A percentile compares a stretch with the other conserved stretches of the same genome.
phyloP scores from a whole-genome alignment of 2,888 invertebrate species.

The Oscheius sp. region DNA sequence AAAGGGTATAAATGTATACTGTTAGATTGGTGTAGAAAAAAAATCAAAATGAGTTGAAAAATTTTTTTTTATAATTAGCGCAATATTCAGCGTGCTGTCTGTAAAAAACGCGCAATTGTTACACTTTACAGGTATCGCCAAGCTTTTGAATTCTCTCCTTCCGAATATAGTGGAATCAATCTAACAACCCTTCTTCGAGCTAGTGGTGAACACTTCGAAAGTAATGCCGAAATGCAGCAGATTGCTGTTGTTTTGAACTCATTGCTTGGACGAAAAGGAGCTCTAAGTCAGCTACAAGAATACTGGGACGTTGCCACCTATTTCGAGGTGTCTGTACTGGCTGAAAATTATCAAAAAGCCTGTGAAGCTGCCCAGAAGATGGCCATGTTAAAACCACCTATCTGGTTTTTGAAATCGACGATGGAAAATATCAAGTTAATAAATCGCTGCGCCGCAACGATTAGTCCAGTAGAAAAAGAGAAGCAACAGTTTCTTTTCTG shows the following conservation, averaged over 20 bases:
- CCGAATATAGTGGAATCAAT: conserved; percentile 98
- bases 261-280: conserved; percentile 96
- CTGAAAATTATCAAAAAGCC: conserved; percentile 94
- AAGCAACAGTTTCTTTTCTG: conserved; percentile 59
- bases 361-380: conserved; percentile 86
- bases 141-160: conserved; percentile 93
- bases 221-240: conserved; percentile 72
- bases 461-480: conserved; percentile 56
- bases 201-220: conserved; percentile 90
- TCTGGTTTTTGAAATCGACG: conserved; percentile 85
- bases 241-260: conserved; percentile 90
- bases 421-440: conserved; percentile 94
- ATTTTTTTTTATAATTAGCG: too few relatives aligned
- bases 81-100: too few relatives aligned
- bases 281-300: conserved; percentile 87
- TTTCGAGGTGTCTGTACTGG: conserved; percentile 81
- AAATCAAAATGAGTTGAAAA: too few relatives aligned
- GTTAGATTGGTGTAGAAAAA: too few relatives aligned
- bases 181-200: conserved; percentile 94
- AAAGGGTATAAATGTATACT: too few relatives aligned
- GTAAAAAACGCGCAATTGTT: too few relatives aligned
- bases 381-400: conserved; percentile 73
- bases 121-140: conserved; percentile 65
- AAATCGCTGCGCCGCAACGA: conserved; percentile 77
- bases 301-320: conserved; percentile 96